Evolutionary conservation across 2,113 vertebrate species (phyloP).

Genomic region (human): GRCh38 chrX:49933001-49933500

Average conservation of each 20-base stretch:
- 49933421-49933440: not conserved
- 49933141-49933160: not conserved
- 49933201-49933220: not conserved
- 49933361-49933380: slow-evolving; percentile 1
- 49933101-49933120: not conserved
- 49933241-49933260: not conserved
- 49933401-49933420: slow-evolving; percentile 18
- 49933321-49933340: not conserved
- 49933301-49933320: not conserved
- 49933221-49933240: not conserved
- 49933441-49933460: not conserved
- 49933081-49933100: not conserved
- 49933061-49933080: slow-evolving; percentile 27
- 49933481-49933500: not conserved
- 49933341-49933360: slow-evolving; percentile 19
- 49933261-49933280: not conserved
- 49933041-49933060: not conserved
- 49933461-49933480: not conserved
- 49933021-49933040: slow-evolving; percentile 3
- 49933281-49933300: not conserved
- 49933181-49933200: not conserved
- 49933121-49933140: not conserved
- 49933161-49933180: not conserved
- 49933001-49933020: slow-evolving; percentile 9
- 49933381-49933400: slow-evolving; percentile 10